Evolutionary conservation across 2,888 invertebrate species (phyloP).

Genomic region (Elaeidobius kamerunicus): DNA sequence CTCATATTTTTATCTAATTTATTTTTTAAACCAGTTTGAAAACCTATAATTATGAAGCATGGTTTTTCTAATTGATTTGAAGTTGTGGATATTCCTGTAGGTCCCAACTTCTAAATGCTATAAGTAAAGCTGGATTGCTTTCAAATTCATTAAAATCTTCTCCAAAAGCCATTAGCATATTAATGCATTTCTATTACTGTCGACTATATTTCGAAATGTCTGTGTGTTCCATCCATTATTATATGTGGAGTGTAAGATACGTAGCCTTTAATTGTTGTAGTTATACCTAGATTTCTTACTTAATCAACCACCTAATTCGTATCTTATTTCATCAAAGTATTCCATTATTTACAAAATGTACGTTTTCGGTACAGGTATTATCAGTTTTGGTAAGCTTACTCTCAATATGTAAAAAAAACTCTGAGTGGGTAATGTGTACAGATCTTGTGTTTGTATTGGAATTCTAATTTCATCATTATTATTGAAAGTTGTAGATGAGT

Average conservation of each 20-base stretch:
- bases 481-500: conserved; percentile 3
- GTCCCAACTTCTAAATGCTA: conserved; percentile 44
- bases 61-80: too few relatives aligned
- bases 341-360: neutral
- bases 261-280: neutral
- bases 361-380: neutral
- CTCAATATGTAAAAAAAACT: conserved; percentile 2
- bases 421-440: conserved; percentile 3
- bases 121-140: conserved; percentile 13
- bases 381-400: neutral
- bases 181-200: neutral
- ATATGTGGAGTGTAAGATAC: neutral
- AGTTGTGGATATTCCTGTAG: conserved; percentile 43
- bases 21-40: too few relatives aligned
- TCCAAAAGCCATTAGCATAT: neutral
- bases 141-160: conserved; percentile 2
- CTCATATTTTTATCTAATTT: too few relatives aligned
- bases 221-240: neutral
- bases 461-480: conserved; percentile 7
- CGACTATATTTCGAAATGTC: neutral
- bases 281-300: conserved; percentile 3
- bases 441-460: conserved; percentile 7
- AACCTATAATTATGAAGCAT: too few relatives aligned
- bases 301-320: conserved; percentile 1
- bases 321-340: neutral